These are phyloP conservation scores for Tinea trinotella DNA, from an alignment of 2,888 invertebrate species.

Conservation along the genomic window DNA sequence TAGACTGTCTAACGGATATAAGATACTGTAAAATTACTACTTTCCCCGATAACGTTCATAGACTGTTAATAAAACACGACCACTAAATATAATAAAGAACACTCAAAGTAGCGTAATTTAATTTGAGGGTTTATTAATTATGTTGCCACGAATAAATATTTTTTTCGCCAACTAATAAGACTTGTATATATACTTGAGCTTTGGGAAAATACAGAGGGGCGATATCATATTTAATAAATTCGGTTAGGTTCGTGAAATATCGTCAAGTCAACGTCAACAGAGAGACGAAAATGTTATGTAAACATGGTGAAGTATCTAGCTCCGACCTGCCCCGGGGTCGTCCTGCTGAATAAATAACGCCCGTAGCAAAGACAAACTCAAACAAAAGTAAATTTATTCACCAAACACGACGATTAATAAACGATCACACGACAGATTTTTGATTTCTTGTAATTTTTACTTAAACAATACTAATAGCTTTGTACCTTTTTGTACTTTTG, in stretches of 20 bases:
- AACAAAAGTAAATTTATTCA: constrained; percentile 70
- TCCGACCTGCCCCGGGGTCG: constrained; percentile 52
- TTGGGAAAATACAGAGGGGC: not conserved
- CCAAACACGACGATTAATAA: constrained; percentile 68
- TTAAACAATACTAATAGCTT: too few species aligned
- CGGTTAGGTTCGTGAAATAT: constrained; percentile 43
- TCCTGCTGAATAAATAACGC: constrained; percentile 64
- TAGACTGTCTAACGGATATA: not conserved
- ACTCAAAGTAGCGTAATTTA: too few species aligned
- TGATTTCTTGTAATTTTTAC: too few species aligned
- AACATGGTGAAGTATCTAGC: constrained; percentile 46
- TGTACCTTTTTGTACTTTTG: too few species aligned
- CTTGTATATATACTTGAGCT: not conserved
- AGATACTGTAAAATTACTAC: not conserved
- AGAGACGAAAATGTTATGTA: constrained; percentile 60
- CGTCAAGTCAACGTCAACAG: constrained; percentile 43
- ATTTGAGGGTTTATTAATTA: too few species aligned
- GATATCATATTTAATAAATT: constrained; percentile 43
- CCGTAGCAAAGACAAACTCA: constrained; percentile 60
- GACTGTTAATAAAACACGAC: not conserved
- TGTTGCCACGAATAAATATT: not conserved
- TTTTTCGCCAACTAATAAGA: not conserved
- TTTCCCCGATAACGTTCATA: too few species aligned
- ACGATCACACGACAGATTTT: constrained; percentile 27
- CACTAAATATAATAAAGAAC: not conserved